Conservation (phyloP, 1,140 invertebrate species). For the Drosophila pseudoananassae region DNA sequence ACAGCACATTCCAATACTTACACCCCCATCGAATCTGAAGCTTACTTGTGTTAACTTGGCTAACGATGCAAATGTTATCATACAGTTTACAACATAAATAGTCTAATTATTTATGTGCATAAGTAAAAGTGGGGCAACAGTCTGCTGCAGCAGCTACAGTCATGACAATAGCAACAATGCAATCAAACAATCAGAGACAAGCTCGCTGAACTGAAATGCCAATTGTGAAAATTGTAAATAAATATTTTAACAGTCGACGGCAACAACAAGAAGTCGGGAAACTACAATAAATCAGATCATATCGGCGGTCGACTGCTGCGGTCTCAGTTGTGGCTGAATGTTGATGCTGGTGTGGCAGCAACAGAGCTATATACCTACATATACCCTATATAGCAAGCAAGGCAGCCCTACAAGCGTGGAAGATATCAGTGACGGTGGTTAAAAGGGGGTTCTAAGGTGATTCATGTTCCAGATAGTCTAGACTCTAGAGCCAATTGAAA, state of each 20-base stretch:
- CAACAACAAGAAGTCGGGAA: conserved; percentile 67
- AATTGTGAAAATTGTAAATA: conserved; percentile 82
- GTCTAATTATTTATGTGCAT: conserved; percentile 59
- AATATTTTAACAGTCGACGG: conserved; percentile 75
- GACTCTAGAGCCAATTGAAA: neutral
- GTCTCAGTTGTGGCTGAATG: conserved; percentile 33
- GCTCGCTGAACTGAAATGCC: conserved; percentile 65
- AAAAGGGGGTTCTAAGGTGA: neutral
- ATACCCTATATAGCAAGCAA: conserved; percentile 11
- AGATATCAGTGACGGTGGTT: neutral
- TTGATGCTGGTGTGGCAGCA: conserved; percentile 21
- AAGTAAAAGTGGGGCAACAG: conserved; percentile 66
- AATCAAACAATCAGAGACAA: conserved; percentile 58
- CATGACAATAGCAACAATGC: conserved; percentile 37
- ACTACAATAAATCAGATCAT: conserved; percentile 79
- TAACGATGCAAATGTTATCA: conserved; percentile 50
- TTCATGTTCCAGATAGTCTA: neutral
- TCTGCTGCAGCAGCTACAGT: conserved; percentile 24
- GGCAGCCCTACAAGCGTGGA: conserved; percentile 46
- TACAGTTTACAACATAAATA: conserved; percentile 45
- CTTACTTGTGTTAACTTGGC: conserved; percentile 34
- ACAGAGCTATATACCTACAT: conserved; percentile 8
- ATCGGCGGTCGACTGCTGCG: conserved; percentile 60
- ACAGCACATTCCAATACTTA: neutral
- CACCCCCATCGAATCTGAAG: conserved; percentile 12